A percentile compares a stretch with the other conserved stretches of the same genome.
Conservation (phyloP, 2,888 invertebrate genomes). For the Elegia similella region DNA sequence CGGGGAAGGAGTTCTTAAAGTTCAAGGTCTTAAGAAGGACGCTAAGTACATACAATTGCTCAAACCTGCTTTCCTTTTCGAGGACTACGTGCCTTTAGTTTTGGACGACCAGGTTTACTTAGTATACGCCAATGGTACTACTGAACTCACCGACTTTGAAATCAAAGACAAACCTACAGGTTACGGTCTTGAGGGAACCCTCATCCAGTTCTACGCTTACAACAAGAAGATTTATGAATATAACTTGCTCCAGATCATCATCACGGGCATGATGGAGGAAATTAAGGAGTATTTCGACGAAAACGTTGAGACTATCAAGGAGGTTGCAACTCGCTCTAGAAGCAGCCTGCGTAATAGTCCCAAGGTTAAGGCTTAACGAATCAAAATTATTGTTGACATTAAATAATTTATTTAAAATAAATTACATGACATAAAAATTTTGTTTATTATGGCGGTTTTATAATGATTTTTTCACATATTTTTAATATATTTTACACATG, state of each 20-base stretch:
- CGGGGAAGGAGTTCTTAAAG: constrained; percentile 38
- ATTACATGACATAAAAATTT: no score
- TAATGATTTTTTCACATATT: no score
- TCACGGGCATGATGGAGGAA: constrained; percentile 31
- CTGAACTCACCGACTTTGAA: constrained; percentile 33
- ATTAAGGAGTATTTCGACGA: constrained; percentile 37
- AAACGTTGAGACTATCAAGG: constrained; percentile 38
- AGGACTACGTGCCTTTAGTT: constrained; percentile 42
- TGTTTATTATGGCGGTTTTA: no score
- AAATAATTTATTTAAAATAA: no score
- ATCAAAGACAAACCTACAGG: constrained; percentile 49
- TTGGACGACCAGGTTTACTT: constrained; percentile 43
- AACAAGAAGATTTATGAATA: constrained; percentile 63
- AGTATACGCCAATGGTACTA: constrained; percentile 46
- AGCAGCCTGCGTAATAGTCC: constrained; percentile 27
- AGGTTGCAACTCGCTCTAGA: constrained; percentile 40
- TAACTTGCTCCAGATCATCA: constrained; percentile 40
- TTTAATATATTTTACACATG: no score
- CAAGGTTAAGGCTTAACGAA: background rate
- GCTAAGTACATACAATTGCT: constrained; percentile 40
- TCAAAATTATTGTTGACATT: no score
- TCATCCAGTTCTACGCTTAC: constrained; percentile 53
- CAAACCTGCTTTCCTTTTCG: constrained; percentile 47
- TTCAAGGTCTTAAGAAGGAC: constrained; percentile 49
- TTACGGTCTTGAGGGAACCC: constrained; percentile 45